phyloP scores from a whole-genome alignment of 1,140 invertebrate genomes.

The Drosophila mauritiana region DNA sequence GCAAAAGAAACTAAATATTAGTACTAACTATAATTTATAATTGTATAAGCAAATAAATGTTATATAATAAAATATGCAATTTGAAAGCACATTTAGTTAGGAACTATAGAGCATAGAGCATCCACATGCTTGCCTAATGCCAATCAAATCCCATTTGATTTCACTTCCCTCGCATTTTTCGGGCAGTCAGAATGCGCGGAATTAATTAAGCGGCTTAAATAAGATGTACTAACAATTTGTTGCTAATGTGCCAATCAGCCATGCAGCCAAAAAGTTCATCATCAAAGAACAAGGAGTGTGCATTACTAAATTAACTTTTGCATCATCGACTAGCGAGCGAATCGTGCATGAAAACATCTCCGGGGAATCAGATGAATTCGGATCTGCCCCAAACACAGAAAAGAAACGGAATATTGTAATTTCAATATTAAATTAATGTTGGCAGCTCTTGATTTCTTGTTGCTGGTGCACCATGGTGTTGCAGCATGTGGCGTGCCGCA shows the following conservation, averaged over 20 bases:
- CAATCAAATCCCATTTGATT: neutral
- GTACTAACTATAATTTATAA: too few species aligned
- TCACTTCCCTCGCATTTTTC: constrained; percentile 14
- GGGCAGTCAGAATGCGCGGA: constrained; percentile 46
- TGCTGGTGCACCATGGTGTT: constrained; percentile 16
- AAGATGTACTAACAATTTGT: constrained; percentile 73
- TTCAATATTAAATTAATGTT: constrained; percentile 63
- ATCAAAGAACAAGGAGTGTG: constrained; percentile 59
- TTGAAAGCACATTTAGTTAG: too few species aligned
- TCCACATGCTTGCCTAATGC: neutral
- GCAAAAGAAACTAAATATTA: too few species aligned
- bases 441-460: constrained; percentile 24
- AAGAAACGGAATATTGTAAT: constrained; percentile 59
- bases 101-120: constrained; percentile 1
- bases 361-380: constrained; percentile 38
- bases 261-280: constrained; percentile 46
- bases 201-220: constrained; percentile 72
- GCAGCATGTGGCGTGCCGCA: constrained; percentile 59
- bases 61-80: too few species aligned
- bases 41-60: too few species aligned
- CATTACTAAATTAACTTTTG: constrained; percentile 61
- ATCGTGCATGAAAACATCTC: constrained; percentile 59
- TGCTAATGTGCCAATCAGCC: constrained; percentile 66
- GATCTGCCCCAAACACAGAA: constrained; percentile 33
- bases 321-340: constrained; percentile 41